Base-by-base conservation (phyloP, 2,888 invertebrate species). In the Trilocha varians region DNA sequence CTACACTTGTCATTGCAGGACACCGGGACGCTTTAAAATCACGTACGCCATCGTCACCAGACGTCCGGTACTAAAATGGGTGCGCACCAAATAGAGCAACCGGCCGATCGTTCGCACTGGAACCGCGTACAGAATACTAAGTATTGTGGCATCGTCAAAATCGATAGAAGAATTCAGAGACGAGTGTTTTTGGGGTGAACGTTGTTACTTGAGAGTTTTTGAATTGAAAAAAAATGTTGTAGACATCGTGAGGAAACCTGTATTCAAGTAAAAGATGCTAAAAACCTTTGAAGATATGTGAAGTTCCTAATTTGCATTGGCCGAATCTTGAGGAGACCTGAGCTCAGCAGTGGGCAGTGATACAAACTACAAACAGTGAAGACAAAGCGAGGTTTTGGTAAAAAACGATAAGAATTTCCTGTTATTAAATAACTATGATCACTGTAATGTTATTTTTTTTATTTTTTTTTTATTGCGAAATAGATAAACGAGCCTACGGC, bases 71-170 rank as follows among this genome's bases (percentile, higher is more conserved):
- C 44, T 66, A 50, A 63, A 52, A 65, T 55, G 70, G 75, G 54
- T 49, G 16, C 47, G 46, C 46, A 46, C 75, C 78, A 74, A 78
- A 68, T 71, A 71, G 77, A 79, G 78, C 73, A 53, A 52, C 68
- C 60, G 65, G 62, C 70, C 59, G 58, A 59, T 50, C 65, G 65
- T 57, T 56, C 52, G 52, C 46, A 53, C 45, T 43, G 39, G 37
- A 53, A 40, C 43, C 62, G 68, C 57, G 55, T 42, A 25, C 47
- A 17, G 74, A 59, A 73, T 74, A 71, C 66, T 64, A 68, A 73
- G 48, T 45, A 46, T 49, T 40, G 41, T 42, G 48, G 47, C 56
- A 25, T 25, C 25, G 55, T 49, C 50, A 41, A 48, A 67, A 68
- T 72, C 74, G 70, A 74, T 74, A 65, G 61, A 67, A 66, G 59